Evolutionary conservation across 1,140 invertebrate genomes (phyloP).

Genomic region (Venturia canescens): DNA sequence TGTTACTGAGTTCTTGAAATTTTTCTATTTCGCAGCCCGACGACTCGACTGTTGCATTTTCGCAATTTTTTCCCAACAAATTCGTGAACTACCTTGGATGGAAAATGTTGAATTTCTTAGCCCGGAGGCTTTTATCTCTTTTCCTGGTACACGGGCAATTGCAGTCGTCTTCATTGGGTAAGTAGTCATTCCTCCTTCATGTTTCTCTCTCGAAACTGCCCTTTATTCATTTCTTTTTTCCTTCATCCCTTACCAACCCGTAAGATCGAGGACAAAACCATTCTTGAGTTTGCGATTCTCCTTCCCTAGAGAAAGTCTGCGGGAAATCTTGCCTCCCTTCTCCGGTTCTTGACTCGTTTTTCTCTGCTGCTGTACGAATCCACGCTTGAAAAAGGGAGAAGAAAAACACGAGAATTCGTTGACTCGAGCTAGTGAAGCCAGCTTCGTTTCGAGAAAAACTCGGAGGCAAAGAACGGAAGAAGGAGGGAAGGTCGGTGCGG

Average conservation of each 20-base stretch:
- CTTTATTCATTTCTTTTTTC: background rate
- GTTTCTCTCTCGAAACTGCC: background rate
- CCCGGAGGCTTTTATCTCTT: conserved; percentile 48
- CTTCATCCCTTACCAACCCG: background rate
- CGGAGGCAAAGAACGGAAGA: conserved; percentile 15
- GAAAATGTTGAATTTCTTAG: conserved; percentile 59
- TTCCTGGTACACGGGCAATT: conserved; percentile 27
- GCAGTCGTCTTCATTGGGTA: conserved; percentile 62
- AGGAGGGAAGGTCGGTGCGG: conserved; percentile 5
- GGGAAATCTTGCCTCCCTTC: background rate
- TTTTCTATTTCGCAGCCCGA: background rate
- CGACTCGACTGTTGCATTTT: background rate
- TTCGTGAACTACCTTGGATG: conserved; percentile 32
- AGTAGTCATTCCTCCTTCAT: conserved; percentile 55
- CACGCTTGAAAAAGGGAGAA: background rate
- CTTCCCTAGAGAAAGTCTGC: background rate
- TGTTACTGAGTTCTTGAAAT: background rate
- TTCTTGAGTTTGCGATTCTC: background rate
- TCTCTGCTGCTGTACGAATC: background rate
- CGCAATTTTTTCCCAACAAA: background rate
- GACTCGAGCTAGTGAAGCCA: background rate
- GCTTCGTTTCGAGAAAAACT: conserved; percentile 21
- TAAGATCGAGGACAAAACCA: conserved; percentile 1
- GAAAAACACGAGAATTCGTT: background rate
- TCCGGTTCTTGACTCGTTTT: background rate